Base-by-base conservation (phyloP, 1,140 invertebrate species). In the Papilio dardanus region DNA sequence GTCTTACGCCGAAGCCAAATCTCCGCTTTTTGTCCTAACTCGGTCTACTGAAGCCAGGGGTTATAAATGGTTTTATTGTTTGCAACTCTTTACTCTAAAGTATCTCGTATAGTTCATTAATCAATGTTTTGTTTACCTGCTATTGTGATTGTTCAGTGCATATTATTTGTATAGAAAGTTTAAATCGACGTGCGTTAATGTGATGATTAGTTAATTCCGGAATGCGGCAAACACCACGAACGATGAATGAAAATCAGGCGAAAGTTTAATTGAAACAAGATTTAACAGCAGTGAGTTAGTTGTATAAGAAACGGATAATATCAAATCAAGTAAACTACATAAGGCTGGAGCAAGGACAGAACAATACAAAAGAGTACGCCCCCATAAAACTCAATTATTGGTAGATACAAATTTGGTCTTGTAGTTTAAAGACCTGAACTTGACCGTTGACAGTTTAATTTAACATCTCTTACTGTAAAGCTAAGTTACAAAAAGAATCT, bases 391-490 rank as follows among this genome's bases (percentile, higher is more conserved):
- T 88, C 86, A 91, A 83, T 80, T 85, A 84, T 84, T 86, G 77
- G 83, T 80, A 69, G 73, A 58, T 77, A 71, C 78, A 68, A 81
- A 79, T 79, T 76, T 75, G 77, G 74, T 76, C 74, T 67, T 81
- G 78, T 79, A 82, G 79, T 89, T 86, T 85, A 90, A 84, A 66
- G 78, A 79, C 75, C 86, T 84, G 88, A 85, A 86, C 88, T 89
- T 86, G 83, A 82, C 71, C 50, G 65, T 86, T 84, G 83, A 86
- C 83, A 80, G 79, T 77, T 80, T 84, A 69, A 77, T 84, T 81
- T 81, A 78, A 82, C 77, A 82, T 5, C 42, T 46, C 42, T 37
- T 37, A 10, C 0, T 8, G n/a, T 7, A 74, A 74, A 50, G 67
- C 79, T 80, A n/a, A n/a, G n/a, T n/a, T 1, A 19, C 42, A n/a